Conservation (phyloP, 2,797 vertebrate species). For the Falco concolor region DNA sequence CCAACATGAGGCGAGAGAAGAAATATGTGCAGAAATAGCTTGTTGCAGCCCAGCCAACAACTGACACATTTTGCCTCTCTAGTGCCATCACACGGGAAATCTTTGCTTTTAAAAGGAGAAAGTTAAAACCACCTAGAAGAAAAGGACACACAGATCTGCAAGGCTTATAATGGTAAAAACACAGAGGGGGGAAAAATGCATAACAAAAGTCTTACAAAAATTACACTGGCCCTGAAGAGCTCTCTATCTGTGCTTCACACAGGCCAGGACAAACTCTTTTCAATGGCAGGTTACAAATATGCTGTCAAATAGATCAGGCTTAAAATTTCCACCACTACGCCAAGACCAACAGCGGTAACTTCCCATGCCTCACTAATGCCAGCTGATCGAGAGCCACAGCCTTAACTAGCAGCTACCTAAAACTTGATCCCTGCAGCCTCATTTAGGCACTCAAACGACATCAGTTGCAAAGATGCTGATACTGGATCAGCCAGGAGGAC, state of each 20-base stretch:
- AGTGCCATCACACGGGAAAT: neutral
- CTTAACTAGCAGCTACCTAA: neutral
- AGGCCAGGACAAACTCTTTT: neutral
- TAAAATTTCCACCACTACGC: neutral
- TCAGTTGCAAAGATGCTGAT: neutral
- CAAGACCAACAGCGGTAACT: neutral
- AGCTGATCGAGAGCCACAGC: neutral
- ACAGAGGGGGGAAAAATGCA: neutral
- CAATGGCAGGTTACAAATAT: neutral
- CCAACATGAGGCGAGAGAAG: neutral
- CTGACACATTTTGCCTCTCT: neutral
- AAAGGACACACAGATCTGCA: neutral
- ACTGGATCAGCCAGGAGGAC: neutral
- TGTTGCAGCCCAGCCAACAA: neutral
- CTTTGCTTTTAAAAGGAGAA: neutral
- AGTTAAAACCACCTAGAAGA: neutral
- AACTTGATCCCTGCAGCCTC: neutral
- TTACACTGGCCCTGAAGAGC: neutral
- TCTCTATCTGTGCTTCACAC: neutral
- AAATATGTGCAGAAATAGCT: conserved; percentile 15
- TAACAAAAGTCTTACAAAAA: neutral
- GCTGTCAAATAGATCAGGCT: neutral
- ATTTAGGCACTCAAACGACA: neutral
- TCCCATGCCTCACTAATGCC: neutral
- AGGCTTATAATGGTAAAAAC: neutral